Evolutionary conservation across 2,797 vertebrate species (phyloP).

Genomic region (Channallabes apus): DNA sequence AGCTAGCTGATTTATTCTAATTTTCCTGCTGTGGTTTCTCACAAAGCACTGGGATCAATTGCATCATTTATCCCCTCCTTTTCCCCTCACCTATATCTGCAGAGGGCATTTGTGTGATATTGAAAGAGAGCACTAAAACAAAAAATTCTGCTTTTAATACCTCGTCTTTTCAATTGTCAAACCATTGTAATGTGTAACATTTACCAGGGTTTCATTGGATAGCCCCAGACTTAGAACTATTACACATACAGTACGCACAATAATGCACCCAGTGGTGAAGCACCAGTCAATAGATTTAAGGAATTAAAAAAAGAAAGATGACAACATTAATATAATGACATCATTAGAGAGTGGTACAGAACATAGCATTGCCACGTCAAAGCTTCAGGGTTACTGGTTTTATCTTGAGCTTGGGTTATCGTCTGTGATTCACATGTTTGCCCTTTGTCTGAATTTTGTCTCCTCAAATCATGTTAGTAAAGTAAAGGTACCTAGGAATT

Average conservation of each 20-base stretch:
- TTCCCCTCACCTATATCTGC: background rate
- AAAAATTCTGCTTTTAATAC: background rate
- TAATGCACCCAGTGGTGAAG: no score
- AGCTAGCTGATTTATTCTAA: conserved; percentile 13
- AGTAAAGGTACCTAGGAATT: background rate
- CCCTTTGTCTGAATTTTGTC: background rate
- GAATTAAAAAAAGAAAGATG: background rate
- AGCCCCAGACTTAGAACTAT: background rate
- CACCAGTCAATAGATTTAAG: background rate
- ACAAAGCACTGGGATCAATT: background rate
- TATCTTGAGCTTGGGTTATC: background rate
- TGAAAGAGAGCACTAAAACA: background rate
- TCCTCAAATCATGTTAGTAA: background rate
- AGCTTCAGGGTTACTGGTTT: background rate
- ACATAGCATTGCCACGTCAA: background rate
- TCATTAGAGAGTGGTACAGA: background rate
- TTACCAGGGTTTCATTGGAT: background rate
- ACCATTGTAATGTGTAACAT: background rate
- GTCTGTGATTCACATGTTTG: background rate
- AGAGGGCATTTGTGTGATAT: no score
- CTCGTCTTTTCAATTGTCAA: background rate
- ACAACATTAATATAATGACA: background rate
- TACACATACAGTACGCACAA: no score
- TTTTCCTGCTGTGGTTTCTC: conserved; percentile 5
- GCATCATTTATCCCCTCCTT: background rate